Percentiles rank a stretch among this genome's conserved stretches.
These are phyloP conservation scores for Pseudopipra pipra DNA, from an alignment of 2,113 vertebrate genomes.

Conservation along the genomic window DNA sequence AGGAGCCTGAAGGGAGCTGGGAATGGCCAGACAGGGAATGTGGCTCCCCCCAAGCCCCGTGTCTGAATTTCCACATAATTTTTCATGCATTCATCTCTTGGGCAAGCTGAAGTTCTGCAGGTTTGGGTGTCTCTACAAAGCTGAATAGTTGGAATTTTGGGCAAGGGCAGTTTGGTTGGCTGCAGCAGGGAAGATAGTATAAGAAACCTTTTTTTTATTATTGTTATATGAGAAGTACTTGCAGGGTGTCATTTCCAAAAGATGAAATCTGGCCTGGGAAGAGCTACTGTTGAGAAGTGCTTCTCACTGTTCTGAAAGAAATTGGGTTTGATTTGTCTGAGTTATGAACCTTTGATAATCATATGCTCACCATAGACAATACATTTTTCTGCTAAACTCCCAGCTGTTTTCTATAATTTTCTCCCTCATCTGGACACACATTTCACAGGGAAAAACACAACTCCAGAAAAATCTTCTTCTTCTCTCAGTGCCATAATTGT, in stretches of 20 bases:
- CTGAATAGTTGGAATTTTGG: not conserved
- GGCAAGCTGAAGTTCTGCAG: not conserved
- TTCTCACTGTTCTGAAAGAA: not conserved
- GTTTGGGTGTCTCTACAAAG: not conserved
- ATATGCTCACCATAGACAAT: not conserved
- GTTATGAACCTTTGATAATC: not conserved
- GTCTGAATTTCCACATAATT: not conserved
- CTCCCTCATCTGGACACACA: not conserved
- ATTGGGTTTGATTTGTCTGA: not conserved
- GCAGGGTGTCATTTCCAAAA: not conserved
- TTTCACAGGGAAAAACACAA: not conserved
- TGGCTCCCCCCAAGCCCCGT: not conserved
- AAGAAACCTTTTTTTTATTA: not conserved
- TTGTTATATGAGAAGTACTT: not conserved
- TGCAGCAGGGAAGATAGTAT: not conserved
- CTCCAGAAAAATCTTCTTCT: not conserved
- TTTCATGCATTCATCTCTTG: not conserved
- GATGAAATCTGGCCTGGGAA: not conserved
- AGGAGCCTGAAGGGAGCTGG: not conserved
- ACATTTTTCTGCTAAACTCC: not conserved
- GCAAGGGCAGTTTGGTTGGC: not conserved
- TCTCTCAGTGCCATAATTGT: not conserved
- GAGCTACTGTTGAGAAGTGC: not conserved
- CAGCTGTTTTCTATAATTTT: not conserved
- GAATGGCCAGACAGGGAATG: fast-evolving